These are phyloP conservation scores for Morbakka virulenta DNA, from an alignment of 30 jellyfish, hydroid and myxozoan genomes.

Conservation along the genomic window DNA sequence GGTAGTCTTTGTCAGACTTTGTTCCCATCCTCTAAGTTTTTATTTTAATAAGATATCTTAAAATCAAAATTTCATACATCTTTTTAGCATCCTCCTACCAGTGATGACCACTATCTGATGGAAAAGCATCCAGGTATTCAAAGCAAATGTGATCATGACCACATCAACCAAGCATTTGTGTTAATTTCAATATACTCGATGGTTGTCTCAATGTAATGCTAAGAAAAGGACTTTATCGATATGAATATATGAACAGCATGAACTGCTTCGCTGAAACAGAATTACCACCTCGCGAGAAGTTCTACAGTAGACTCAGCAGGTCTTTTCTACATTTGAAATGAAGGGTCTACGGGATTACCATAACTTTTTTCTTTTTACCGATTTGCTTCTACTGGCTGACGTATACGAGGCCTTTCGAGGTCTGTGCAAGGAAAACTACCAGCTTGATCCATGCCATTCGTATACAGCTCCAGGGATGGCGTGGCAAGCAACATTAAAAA, in stretches of 20 bases:
- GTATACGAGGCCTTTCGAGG: slow-evolving; percentile 26
- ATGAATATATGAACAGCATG: slow-evolving; percentile 47
- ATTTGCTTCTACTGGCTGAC: slow-evolving; percentile 40
- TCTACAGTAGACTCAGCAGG: slow-evolving; percentile 9
- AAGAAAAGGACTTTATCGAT: slow-evolving; percentile 68
- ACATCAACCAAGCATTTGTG: not conserved
- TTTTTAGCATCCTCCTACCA: too few species aligned
- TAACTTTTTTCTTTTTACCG: slow-evolving; percentile 10
- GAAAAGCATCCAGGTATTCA: too few species aligned
- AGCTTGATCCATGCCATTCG: slow-evolving; percentile 38
- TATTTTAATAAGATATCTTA: too few species aligned
- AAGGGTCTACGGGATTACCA: slow-evolving; percentile 15
- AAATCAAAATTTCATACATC: too few species aligned
- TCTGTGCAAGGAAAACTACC: slow-evolving; percentile 7
- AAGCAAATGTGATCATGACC: too few species aligned
- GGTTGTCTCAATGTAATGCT: slow-evolving; percentile 9
- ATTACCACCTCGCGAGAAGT: slow-evolving; percentile 32
- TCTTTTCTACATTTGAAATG: not conserved
- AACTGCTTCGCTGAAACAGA: slow-evolving; percentile 8
- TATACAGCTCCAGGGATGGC: slow-evolving; percentile 57
- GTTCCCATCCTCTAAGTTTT: too few species aligned
- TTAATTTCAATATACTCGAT: not conserved
- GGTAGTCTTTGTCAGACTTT: too few species aligned
- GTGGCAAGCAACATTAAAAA: slow-evolving; percentile 35
- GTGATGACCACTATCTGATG: too few species aligned